Percentiles rank a stretch among this genome's conserved stretches.
Evolutionary conservation across 2,113 vertebrate species (phyloP).

Genomic region (Vulpes vulpes): DNA sequence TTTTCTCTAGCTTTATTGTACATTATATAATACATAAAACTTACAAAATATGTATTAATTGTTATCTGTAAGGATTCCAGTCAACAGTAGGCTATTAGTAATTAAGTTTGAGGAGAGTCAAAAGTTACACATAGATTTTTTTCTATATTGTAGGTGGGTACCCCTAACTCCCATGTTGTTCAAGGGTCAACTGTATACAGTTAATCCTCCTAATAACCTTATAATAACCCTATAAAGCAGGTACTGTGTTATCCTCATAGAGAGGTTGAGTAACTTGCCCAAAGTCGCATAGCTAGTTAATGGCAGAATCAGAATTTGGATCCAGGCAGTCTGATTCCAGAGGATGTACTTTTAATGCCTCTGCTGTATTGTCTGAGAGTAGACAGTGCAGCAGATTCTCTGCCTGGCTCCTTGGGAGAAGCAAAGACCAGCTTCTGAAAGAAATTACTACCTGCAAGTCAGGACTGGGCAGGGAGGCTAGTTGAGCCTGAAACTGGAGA

Average conservation of each 20-base stretch:
- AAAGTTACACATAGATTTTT: background rate
- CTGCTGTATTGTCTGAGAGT: background rate
- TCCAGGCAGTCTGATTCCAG: background rate
- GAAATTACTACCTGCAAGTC: background rate
- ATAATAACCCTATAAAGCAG: background rate
- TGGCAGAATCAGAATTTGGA: background rate
- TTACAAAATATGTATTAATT: background rate
- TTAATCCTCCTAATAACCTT: background rate
- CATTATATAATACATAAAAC: background rate
- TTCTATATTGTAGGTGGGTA: background rate
- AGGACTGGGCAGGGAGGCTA: background rate
- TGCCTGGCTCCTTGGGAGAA: background rate
- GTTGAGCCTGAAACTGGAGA: background rate
- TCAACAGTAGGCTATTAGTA: background rate
- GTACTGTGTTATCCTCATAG: background rate
- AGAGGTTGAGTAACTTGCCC: background rate
- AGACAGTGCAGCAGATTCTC: background rate
- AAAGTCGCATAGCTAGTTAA: background rate
- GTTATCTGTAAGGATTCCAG: background rate
- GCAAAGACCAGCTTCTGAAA: background rate
- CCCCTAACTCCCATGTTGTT: background rate
- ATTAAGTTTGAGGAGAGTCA: background rate
- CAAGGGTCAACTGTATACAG: background rate
- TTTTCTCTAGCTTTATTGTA: background rate
- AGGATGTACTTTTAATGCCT: background rate